These are phyloP conservation scores for Lophius piscatorius DNA, from an alignment of 2,113 vertebrate species.

Conservation along the genomic window DNA sequence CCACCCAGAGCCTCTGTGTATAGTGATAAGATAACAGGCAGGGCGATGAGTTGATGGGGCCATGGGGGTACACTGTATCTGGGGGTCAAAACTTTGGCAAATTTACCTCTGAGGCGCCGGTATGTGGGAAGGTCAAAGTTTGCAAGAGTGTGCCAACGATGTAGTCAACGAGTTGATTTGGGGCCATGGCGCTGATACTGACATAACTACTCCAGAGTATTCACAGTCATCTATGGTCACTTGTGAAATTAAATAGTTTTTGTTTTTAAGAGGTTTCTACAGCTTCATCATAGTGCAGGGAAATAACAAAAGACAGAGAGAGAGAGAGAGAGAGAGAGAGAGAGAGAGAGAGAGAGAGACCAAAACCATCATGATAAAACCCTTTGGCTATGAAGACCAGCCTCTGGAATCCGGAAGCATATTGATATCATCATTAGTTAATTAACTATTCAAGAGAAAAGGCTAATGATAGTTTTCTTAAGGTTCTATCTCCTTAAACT, in stretches of 20 bases:
- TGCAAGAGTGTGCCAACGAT: constrained; percentile 30
- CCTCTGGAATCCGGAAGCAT: too few species aligned
- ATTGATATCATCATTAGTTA: too few species aligned
- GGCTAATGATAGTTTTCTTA: too few species aligned
- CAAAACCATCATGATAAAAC: too few species aligned
- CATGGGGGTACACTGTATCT: constrained; percentile 53
- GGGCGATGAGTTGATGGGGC: constrained; percentile 67
- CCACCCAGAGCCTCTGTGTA: constrained; percentile 59
- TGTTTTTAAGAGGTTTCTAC: background rate
- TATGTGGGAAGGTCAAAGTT: constrained; percentile 46
- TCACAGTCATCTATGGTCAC: background rate
- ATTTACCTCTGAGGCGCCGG: constrained; percentile 53
- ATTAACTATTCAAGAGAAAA: too few species aligned
- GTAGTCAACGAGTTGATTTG: constrained; percentile 43
- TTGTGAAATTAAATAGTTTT: background rate
- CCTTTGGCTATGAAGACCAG: too few species aligned
- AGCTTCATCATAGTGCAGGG: too few species aligned
- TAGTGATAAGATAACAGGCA: constrained; percentile 74
- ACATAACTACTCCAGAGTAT: background rate
- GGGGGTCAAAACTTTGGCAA: constrained; percentile 58
- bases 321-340: too few species aligned
- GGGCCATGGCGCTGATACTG: constrained; percentile 7
- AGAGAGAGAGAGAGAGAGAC: too few species aligned
- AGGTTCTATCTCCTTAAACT: too few species aligned
- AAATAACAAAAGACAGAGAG: too few species aligned